phyloP scores from a whole-genome alignment of 92 coral and sea anemone genomes.

The Bergia puertoricense region DNA sequence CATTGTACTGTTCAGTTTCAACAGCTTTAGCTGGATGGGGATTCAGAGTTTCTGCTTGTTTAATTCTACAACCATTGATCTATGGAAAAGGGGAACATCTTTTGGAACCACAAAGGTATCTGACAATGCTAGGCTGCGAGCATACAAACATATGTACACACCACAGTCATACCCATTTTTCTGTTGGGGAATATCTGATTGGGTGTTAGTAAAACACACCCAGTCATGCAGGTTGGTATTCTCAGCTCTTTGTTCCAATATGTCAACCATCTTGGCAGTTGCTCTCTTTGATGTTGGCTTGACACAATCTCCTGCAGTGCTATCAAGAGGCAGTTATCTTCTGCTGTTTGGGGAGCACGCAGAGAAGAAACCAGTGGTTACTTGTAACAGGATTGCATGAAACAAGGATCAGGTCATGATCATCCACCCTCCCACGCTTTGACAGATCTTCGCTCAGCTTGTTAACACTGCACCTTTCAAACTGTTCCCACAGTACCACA shows the following conservation, averaged over 20 bases:
- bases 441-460: conserved; percentile 32
- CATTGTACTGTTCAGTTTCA: conserved; percentile 47
- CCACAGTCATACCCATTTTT: conserved; percentile 13
- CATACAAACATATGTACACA: background rate
- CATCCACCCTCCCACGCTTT: conserved; percentile 37
- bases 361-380: conserved; percentile 57
- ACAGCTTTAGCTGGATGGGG: conserved; percentile 34
- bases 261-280: conserved; percentile 21
- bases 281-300: conserved; percentile 24
- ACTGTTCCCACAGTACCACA: conserved; percentile 49
- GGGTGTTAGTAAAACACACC: conserved; percentile 21
- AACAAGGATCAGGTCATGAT: conserved; percentile 48
- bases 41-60: conserved; percentile 34
- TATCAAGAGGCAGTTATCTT: conserved; percentile 39
- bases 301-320: conserved; percentile 42
- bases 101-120: background rate
- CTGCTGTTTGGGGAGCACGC: conserved; percentile 46
- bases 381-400: conserved; percentile 46
- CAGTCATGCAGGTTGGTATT: conserved; percentile 20
- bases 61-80: conserved; percentile 36
- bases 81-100: conserved; percentile 8
- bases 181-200: conserved; percentile 4
- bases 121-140: conserved; percentile 3
- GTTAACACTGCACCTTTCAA: conserved; percentile 44
- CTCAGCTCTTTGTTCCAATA: conserved; percentile 32